These are phyloP conservation scores for Panzeria rudis DNA, from an alignment of 2,888 invertebrate genomes.

Conservation along the genomic window DNA sequence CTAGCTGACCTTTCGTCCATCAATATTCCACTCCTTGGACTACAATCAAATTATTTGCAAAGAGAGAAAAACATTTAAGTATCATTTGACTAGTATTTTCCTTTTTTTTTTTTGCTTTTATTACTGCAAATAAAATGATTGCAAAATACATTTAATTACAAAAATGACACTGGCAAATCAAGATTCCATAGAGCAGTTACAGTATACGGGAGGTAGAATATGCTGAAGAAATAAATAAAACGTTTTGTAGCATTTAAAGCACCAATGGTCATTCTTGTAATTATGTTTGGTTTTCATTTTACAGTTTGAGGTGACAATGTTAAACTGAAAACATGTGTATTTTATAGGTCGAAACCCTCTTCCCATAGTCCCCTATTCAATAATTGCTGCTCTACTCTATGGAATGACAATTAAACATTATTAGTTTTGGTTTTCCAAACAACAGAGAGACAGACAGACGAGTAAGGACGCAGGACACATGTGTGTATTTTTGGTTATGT, in stretches of 20 bases:
- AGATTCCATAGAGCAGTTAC: neutral
- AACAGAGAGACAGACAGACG: neutral
- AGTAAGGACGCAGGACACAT: neutral
- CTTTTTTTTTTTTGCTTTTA: neutral
- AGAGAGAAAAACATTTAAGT: slow-evolving; percentile 4
- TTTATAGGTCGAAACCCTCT: neutral
- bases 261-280: slow-evolving; percentile 50
- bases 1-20: slow-evolving; percentile 10
- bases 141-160: slow-evolving; percentile 43
- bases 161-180: slow-evolving; percentile 35
- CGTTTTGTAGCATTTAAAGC: slow-evolving; percentile 22
- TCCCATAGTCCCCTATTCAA: neutral
- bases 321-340: slow-evolving; percentile 24
- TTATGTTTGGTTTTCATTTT: slow-evolving; percentile 53
- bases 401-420: slow-evolving; percentile 41
- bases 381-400: neutral
- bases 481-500: neutral
- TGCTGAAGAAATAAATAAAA: slow-evolving; percentile 39
- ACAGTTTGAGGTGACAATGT: slow-evolving; percentile 41
- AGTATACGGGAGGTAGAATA: neutral
- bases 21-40: neutral
- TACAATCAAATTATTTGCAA: slow-evolving; percentile 21
- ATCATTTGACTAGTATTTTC: slow-evolving; percentile 17
- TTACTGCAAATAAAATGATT: slow-evolving; percentile 27
- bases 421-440: slow-evolving; percentile 49